Percentiles rank a stretch among this genome's conserved stretches.
Evolutionary conservation across 2,797 vertebrate genomes (phyloP).

Genomic region (Platalea minor): DNA sequence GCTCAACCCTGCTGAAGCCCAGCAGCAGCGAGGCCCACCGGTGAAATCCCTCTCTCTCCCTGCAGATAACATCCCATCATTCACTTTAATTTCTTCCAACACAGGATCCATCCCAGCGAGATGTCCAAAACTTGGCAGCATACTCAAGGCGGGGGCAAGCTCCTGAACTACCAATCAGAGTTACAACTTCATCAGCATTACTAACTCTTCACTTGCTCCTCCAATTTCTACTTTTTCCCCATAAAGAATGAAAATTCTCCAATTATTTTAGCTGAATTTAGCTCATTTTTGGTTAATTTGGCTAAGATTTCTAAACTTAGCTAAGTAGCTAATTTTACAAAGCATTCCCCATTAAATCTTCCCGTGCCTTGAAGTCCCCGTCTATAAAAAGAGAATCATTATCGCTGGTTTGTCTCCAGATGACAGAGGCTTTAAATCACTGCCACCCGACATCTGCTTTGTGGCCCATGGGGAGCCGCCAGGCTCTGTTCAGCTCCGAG

Average conservation of each 20-base stretch:
- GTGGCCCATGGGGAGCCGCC: not conserved
- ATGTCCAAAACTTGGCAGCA: not conserved
- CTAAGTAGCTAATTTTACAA: conserved; percentile 22
- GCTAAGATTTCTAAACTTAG: conserved; percentile 16
- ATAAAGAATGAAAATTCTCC: not conserved
- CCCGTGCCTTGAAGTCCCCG: not conserved
- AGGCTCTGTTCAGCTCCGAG: not conserved
- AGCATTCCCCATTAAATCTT: not conserved
- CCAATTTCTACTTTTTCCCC: not conserved
- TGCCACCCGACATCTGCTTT: conserved; percentile 22
- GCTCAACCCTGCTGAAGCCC: not conserved
- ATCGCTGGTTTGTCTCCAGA: conserved; percentile 19
- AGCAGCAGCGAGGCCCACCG: rapidly evolving
- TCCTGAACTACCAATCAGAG: not conserved
- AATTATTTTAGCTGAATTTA: not conserved
- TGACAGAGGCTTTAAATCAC: conserved; percentile 30
- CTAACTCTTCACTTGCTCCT: not conserved
- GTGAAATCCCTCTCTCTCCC: not conserved
- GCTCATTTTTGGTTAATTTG: not conserved
- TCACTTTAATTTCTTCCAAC: not conserved
- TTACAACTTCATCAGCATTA: not conserved
- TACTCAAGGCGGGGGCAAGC: rapidly evolving
- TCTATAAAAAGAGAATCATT: conserved; percentile 39
- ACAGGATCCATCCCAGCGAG: not conserved
- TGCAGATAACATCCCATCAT: not conserved